phyloP scores from a whole-genome alignment of 2,888 invertebrate species.

The Pediacus dermestoides region DNA sequence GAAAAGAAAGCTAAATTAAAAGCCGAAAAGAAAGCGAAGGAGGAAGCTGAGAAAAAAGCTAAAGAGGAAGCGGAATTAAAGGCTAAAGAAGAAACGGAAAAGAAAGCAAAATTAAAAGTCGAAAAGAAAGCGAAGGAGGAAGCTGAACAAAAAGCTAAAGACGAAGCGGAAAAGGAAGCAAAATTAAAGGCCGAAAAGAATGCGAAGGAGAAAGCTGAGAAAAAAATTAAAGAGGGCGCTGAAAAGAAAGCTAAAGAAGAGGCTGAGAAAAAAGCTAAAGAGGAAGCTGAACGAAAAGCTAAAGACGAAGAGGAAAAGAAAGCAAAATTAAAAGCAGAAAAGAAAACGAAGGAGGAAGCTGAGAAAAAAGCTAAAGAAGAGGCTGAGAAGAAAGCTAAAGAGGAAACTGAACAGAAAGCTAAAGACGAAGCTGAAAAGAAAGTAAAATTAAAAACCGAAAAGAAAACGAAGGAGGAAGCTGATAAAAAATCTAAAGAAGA shows the following conservation, averaged over 20 bases:
- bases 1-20: conserved; percentile 39
- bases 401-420: conserved; percentile 23
- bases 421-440: conserved; percentile 25
- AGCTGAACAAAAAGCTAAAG: conserved; percentile 20
- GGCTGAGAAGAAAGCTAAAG: conserved; percentile 13
- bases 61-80: conserved; percentile 25
- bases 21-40: conserved; percentile 18
- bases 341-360: conserved; percentile 15
- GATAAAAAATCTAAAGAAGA: conserved; percentile 22
- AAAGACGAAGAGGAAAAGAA: conserved; percentile 10
- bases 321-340: conserved; percentile 15
- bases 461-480: conserved; percentile 22
- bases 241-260: conserved; percentile 28
- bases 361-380: conserved; percentile 18
- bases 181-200: conserved; percentile 29
- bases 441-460: conserved; percentile 19
- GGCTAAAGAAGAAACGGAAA: conserved; percentile 23
- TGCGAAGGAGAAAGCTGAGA: conserved; percentile 29
- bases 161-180: conserved; percentile 21
- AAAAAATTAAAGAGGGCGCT: conserved; percentile 20
- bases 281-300: conserved; percentile 10
- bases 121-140: conserved; percentile 19
- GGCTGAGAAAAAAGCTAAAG: conserved; percentile 3
- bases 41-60: conserved; percentile 19
- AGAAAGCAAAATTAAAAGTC: conserved; percentile 22